phyloP scores from a whole-genome alignment of 2,888 invertebrate species.

The Drosophila buzzatii region DNA sequence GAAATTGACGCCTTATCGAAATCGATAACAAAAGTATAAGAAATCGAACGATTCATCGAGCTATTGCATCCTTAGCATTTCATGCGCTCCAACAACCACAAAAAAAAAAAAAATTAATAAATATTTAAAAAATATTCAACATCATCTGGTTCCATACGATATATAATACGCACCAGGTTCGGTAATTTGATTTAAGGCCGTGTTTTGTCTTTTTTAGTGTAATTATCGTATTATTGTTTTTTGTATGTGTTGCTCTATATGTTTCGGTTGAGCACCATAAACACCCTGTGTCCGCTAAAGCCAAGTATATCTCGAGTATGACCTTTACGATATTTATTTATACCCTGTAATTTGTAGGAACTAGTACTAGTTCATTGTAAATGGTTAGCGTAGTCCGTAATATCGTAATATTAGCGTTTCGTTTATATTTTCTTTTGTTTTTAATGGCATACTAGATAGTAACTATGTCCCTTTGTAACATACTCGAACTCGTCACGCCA shows the following conservation, averaged over 20 bases:
- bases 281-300: constrained; percentile 36
- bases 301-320: constrained; percentile 29
- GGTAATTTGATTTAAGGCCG: constrained; percentile 66
- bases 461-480: constrained; percentile 49
- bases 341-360: constrained; percentile 59
- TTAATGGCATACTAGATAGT: constrained; percentile 29
- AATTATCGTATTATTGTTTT: constrained; percentile 39
- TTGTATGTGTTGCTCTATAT: constrained; percentile 37
- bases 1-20: constrained; percentile 53
- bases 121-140: constrained; percentile 55
- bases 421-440: constrained; percentile 33
- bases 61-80: constrained; percentile 62
- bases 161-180: constrained; percentile 67
- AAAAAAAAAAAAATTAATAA: constrained; percentile 33
- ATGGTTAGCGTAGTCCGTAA: constrained; percentile 38
- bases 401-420: constrained; percentile 41
- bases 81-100: constrained; percentile 61
- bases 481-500: constrained; percentile 27
- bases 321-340: constrained; percentile 29
- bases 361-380: constrained; percentile 54
- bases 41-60: constrained; percentile 60
- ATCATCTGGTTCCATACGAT: constrained; percentile 73
- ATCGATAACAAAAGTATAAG: constrained; percentile 15
- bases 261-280: constrained; percentile 31
- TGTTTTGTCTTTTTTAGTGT: constrained; percentile 51